These are phyloP conservation scores for Drosophila ironensis DNA, from an alignment of 1,140 invertebrate species.

Conservation along the genomic window DNA sequence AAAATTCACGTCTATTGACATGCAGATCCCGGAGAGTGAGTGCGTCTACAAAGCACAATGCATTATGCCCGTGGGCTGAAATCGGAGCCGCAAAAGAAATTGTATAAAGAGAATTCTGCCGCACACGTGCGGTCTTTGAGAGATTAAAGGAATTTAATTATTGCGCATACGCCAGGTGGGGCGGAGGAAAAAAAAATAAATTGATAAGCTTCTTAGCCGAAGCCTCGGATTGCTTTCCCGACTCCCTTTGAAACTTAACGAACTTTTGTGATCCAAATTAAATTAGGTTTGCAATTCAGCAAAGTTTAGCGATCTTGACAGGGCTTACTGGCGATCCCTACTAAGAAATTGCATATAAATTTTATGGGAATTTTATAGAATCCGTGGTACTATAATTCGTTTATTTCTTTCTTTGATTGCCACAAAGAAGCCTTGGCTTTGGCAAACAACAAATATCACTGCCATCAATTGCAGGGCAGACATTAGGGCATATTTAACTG, in stretches of 20 bases:
- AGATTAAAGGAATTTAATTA: conserved; percentile 15
- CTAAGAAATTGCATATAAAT: no score
- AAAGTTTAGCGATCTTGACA: no score
- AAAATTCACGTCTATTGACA: conserved; percentile 50
- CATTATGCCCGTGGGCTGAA: conserved; percentile 2
- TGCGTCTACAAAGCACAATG: neutral
- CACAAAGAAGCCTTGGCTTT: no score
- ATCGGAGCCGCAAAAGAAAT: no score
- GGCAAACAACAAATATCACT: neutral
- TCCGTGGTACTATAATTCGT: no score
- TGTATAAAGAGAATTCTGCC: neutral
- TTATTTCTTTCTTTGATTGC: no score
- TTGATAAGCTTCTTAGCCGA: conserved; percentile 5
- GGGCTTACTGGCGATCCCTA: no score
- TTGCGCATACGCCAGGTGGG: conserved; percentile 1
- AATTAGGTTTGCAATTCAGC: no score
- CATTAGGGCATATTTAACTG: conserved; percentile 10
- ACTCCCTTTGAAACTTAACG: neutral
- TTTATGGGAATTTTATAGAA: no score
- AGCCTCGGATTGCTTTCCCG: neutral
- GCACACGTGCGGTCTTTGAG: neutral
- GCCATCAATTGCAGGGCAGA: conserved; percentile 6
- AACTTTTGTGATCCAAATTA: no score
- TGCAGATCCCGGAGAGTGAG: neutral
- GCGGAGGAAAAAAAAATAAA: conserved; percentile 1